These are phyloP conservation scores for Pachyrhynchus sulphureomaculatus DNA, from an alignment of 1,140 invertebrate genomes.

Conservation along the genomic window DNA sequence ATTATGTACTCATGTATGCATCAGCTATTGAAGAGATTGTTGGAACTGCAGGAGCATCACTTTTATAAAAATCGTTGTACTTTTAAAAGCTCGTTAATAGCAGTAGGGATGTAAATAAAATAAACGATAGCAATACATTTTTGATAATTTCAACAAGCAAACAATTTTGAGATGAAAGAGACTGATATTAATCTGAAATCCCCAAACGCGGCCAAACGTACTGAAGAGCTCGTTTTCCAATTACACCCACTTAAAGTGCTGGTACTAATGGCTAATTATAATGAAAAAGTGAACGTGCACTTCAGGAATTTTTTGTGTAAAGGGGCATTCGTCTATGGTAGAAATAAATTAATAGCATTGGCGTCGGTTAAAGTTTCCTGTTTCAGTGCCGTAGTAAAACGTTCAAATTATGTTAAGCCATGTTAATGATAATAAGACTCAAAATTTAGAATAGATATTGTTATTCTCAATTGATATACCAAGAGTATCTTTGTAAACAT, in stretches of 20 bases:
- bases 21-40: too few species aligned
- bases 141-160: not conserved
- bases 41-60: too few species aligned
- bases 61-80: too few species aligned
- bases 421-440: too few species aligned
- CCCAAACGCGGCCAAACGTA: constrained; percentile 32
- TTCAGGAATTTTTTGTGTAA: constrained; percentile 32
- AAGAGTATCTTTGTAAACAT: too few species aligned
- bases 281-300: constrained; percentile 31
- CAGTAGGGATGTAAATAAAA: not conserved
- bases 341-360: too few species aligned
- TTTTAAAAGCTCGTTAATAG: too few species aligned
- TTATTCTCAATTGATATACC: too few species aligned
- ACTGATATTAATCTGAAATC: constrained; percentile 36
- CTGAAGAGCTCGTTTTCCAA: constrained; percentile 40
- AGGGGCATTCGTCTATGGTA: too few species aligned
- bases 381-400: constrained; percentile 7
- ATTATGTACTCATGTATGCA: too few species aligned
- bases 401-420: too few species aligned
- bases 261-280: constrained; percentile 40
- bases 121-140: constrained; percentile 4
- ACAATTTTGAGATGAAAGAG: constrained; percentile 33
- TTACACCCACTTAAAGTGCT: constrained; percentile 37
- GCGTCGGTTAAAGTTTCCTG: not conserved
- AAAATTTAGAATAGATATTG: too few species aligned